Conservation (phyloP, 2,888 invertebrate species). For the Eupithecia insigniata region DNA sequence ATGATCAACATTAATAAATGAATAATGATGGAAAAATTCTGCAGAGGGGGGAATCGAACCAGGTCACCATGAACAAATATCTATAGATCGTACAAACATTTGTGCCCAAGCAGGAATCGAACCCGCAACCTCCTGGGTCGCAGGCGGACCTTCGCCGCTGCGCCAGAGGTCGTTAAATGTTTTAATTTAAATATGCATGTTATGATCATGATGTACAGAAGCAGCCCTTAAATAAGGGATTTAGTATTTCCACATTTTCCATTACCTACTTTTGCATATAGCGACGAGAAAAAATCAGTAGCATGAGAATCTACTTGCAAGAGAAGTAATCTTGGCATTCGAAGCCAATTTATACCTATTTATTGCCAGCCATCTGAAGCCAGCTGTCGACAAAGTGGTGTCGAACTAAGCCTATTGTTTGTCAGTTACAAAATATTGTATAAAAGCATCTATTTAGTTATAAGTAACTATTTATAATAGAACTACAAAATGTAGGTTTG, state of each 20-base stretch:
- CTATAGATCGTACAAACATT: too few relatives aligned
- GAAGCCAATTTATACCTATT: neutral
- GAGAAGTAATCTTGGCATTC: neutral
- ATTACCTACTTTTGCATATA: neutral
- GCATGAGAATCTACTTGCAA: neutral
- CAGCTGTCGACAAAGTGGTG: slow-evolving; percentile 17
- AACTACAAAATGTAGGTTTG: neutral
- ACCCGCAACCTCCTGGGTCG: neutral
- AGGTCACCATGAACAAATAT: too few relatives aligned
- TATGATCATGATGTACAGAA: slow-evolving; percentile 1
- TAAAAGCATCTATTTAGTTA: neutral
- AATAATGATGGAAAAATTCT: too few relatives aligned
- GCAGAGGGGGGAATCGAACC: too few relatives aligned
- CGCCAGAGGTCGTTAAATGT: neutral
- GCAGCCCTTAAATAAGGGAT: neutral
- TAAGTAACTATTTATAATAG: neutral
- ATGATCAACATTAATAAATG: too few relatives aligned
- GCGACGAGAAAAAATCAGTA: neutral
- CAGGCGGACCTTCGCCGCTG: neutral
- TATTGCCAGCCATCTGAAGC: slow-evolving; percentile 28
- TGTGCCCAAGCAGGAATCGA: too few relatives aligned
- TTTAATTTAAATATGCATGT: too few relatives aligned
- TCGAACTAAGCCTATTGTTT: slow-evolving; percentile 12
- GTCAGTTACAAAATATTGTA: neutral
- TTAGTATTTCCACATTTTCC: slow-evolving; percentile 4